phyloP scores from a whole-genome alignment of 1,140 invertebrate genomes.

The Danaus melanippus region DNA sequence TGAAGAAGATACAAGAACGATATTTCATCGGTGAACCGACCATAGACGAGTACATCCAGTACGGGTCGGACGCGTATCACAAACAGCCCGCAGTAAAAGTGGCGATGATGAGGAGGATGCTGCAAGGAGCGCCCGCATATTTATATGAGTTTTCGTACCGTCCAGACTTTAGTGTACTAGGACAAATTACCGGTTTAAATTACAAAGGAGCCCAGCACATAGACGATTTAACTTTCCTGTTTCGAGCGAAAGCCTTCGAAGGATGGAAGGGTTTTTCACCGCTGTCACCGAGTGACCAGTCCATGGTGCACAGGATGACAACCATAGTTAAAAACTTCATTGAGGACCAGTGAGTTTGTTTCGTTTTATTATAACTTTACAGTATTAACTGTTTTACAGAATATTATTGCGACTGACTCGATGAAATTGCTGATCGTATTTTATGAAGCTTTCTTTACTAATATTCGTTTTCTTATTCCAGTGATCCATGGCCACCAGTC shows the following conservation, averaged over 20 bases:
- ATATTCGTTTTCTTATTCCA: constrained; percentile 19
- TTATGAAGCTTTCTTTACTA: constrained; percentile 4
- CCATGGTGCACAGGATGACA: constrained; percentile 39
- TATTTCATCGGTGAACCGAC: constrained; percentile 36
- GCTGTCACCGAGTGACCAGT: constrained; percentile 16
- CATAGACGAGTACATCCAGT: constrained; percentile 37
- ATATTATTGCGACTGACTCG: too few species aligned
- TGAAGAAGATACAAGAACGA: constrained; percentile 24
- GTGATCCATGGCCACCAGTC: constrained; percentile 37
- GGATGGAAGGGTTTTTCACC: constrained; percentile 14
- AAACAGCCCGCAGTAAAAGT: constrained; percentile 44
- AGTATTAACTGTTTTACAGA: too few species aligned
- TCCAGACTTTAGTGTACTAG: constrained; percentile 31
- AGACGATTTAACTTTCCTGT: constrained; percentile 50
- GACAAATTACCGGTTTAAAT: constrained; percentile 22
- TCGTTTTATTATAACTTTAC: not conserved
- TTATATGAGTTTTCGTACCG: constrained; percentile 47
- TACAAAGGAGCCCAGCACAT: constrained; percentile 46
- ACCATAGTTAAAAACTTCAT: constrained; percentile 40
- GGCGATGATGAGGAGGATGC: constrained; percentile 25
- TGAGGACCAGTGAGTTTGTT: constrained; percentile 32
- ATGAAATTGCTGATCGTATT: not conserved
- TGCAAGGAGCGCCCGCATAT: constrained; percentile 32
- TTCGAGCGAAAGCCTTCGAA: constrained; percentile 37
- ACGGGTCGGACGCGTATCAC: constrained; percentile 41